Conservation (phyloP, 2,888 invertebrate genomes). For the Tachina grossa region DNA sequence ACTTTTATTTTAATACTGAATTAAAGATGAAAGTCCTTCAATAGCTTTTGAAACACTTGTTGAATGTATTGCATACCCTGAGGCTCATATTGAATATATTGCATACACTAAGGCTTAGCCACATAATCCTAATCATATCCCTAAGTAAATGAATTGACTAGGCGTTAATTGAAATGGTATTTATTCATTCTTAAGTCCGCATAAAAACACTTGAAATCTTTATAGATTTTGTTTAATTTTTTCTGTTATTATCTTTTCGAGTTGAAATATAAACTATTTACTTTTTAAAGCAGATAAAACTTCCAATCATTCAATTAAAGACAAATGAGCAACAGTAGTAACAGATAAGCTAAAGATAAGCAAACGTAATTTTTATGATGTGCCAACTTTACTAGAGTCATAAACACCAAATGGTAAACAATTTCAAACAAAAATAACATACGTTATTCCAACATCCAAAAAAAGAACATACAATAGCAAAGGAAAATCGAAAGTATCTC, state of each 20-base stretch:
- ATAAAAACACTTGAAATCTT: neutral
- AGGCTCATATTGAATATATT: no score
- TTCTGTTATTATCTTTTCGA: neutral
- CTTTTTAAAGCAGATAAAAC: neutral
- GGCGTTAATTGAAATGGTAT: no score
- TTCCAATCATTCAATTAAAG: conserved; percentile 5
- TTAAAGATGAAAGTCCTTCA: no score
- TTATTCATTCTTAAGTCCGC: no score
- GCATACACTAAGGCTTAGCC: no score
- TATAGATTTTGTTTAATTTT: neutral
- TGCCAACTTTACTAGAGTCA: conserved; percentile 55
- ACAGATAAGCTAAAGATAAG: conserved; percentile 19
- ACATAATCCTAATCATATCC: no score
- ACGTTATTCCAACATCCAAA: conserved; percentile 7
- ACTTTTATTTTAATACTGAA: no score
- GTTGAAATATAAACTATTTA: conserved; percentile 7
- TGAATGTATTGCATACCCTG: no score
- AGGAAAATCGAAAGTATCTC: conserved; percentile 17
- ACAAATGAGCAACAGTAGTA: conserved; percentile 25
- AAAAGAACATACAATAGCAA: neutral
- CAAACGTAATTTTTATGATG: conserved; percentile 60
- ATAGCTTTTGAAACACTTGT: no score
- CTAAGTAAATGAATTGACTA: no score
- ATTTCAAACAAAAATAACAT: conserved; percentile 27
- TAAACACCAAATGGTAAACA: conserved; percentile 60